Conservation (phyloP, 2,797 vertebrate species). For the Cyclopterus lumpus region DNA sequence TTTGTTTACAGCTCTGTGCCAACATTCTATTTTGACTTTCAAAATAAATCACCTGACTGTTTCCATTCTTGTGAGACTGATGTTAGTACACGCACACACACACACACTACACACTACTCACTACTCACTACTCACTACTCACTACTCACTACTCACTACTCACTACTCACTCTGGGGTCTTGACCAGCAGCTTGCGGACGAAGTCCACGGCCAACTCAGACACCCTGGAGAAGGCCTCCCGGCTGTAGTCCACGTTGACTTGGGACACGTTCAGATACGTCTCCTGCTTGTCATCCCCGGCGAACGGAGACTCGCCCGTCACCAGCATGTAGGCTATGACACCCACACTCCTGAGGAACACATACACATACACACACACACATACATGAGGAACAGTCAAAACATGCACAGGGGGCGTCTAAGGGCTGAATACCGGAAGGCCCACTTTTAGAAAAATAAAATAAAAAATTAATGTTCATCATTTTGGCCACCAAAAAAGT, state of each 20-base stretch:
- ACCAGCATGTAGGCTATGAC: conserved; percentile 97
- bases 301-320: conserved; percentile 94
- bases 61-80: conserved; percentile 1
- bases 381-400: background rate
- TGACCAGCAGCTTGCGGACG: conserved; percentile 92
- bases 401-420: background rate
- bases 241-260: conserved; percentile 95
- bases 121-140: conserved; percentile 91
- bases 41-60: background rate
- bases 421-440: background rate
- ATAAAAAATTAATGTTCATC: background rate
- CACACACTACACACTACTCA: background rate
- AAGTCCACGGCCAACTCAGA: conserved; percentile 94
- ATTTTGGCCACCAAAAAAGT: background rate
- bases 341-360: conserved; percentile 90
- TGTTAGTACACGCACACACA: background rate
- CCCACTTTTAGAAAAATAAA: background rate
- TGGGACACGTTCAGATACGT: conserved; percentile 97
- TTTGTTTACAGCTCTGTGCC: background rate
- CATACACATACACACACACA: conserved; percentile 2
- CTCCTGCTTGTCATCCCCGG: conserved; percentile 94
- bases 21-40: conserved; percentile 4
- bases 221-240: conserved; percentile 89
- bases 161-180: conserved; percentile 93
- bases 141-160: conserved; percentile 90